Percentiles rank a stretch among this genome's conserved stretches.
These are phyloP conservation scores for Hydrolagus affinis DNA, from an alignment of 2,113 vertebrate genomes.

Conservation along the genomic window DNA sequence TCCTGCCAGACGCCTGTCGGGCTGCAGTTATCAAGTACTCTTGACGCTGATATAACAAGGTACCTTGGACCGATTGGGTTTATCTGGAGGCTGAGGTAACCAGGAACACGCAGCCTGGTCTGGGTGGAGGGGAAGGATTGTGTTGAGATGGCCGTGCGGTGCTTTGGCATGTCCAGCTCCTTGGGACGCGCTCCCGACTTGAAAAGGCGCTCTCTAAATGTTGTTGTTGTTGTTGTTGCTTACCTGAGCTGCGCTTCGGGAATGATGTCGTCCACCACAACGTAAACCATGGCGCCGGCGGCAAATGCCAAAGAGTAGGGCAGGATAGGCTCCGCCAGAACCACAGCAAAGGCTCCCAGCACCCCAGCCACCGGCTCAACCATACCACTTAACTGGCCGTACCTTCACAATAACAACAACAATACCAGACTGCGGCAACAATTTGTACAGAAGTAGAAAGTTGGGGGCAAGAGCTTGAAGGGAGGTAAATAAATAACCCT, in stretches of 20 bases:
- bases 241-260: constrained; percentile 91
- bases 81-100: no score
- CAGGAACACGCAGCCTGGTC: no score
- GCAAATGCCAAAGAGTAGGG: constrained; percentile 89
- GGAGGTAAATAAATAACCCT: no score
- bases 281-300: constrained; percentile 89
- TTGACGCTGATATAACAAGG: no score
- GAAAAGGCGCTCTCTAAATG: no score
- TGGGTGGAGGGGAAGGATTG: no score
- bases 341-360: constrained; percentile 70
- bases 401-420: constrained; percentile 55
- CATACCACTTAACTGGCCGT: constrained; percentile 92
- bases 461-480: neutral
- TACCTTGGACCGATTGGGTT: no score
- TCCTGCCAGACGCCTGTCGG: neutral
- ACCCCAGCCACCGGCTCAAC: constrained; percentile 80
- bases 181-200: no score
- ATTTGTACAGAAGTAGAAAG: neutral
- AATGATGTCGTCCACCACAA: constrained; percentile 91
- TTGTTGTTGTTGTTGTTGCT: constrained; percentile 31
- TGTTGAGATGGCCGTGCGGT: no score
- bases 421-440: no score
- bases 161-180: no score
- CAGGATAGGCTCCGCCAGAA: constrained; percentile 75
- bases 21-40: neutral